Percentiles rank a stretch among this genome's conserved stretches.
phyloP scores from a whole-genome alignment of 2,888 invertebrate genomes.

The Yponomeuta evonymella region DNA sequence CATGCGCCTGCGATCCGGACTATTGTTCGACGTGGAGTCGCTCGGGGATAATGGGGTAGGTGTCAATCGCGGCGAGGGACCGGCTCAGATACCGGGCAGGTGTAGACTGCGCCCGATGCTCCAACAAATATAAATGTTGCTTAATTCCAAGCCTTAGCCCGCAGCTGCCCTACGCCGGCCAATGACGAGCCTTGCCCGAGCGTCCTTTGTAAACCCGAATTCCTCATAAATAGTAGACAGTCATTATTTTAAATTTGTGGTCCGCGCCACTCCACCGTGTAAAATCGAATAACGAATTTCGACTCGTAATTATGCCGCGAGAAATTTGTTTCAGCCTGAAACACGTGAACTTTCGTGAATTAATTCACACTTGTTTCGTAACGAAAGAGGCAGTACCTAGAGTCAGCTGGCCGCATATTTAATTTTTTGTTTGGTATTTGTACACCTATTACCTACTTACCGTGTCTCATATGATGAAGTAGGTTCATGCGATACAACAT shows the following conservation, averaged over 20 bases:
- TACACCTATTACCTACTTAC: no score
- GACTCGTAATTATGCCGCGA: neutral
- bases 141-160: conserved; percentile 57
- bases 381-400: no score
- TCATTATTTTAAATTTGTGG: conserved; percentile 26
- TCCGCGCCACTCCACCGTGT: conserved; percentile 9
- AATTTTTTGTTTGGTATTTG: no score
- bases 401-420: no score
- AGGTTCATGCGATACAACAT: no score
- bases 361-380: neutral
- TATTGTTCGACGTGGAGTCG: conserved; percentile 57
- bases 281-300: conserved; percentile 6
- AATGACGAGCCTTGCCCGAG: conserved; percentile 45
- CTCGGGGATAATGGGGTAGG: conserved; percentile 67
- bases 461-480: no score
- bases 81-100: conserved; percentile 44
- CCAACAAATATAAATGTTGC: conserved; percentile 65
- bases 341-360: neutral
- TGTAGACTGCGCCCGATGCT: conserved; percentile 37
- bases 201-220: conserved; percentile 59
- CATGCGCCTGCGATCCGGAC: conserved; percentile 63
- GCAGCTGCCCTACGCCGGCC: conserved; percentile 71
- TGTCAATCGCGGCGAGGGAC: conserved; percentile 61
- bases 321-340: neutral
- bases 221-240: conserved; percentile 55